Evolutionary conservation across 1,140 invertebrate genomes (phyloP).

Genomic region (Lordiphosa mommai): DNA sequence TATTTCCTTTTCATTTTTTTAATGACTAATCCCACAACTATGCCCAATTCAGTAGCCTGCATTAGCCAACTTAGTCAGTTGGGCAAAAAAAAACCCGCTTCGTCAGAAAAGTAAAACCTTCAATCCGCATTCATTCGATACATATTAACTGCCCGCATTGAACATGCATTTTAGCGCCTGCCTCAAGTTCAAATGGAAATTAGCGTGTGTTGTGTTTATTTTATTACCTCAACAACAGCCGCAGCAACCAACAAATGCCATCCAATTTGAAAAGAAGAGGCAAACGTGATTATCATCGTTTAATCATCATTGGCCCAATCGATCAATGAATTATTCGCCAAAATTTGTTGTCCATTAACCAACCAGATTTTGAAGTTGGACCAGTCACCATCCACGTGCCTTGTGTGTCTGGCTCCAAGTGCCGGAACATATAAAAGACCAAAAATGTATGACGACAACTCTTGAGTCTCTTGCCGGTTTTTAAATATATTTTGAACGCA

Average conservation of each 20-base stretch:
- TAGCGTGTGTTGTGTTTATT: slow-evolving; percentile 28
- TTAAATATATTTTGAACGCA: slow-evolving; percentile 26
- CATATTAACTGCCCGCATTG: slow-evolving; percentile 32
- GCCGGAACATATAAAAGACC: slow-evolving; percentile 36
- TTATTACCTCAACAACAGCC: slow-evolving; percentile 17
- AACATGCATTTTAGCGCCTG: slow-evolving; percentile 67
- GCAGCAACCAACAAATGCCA: slow-evolving; percentile 16
- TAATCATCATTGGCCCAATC: slow-evolving; percentile 11
- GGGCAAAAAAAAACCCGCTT: too few species aligned
- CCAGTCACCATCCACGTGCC: slow-evolving; percentile 49
- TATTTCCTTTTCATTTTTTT: slow-evolving; percentile 1
- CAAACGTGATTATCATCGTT: slow-evolving; percentile 58
- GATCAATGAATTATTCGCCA: slow-evolving; percentile 55
- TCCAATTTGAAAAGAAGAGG: slow-evolving; percentile 28
- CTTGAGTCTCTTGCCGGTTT: slow-evolving; percentile 56
- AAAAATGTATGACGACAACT: slow-evolving; percentile 70
- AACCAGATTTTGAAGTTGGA: slow-evolving; percentile 20
- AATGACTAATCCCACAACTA: not conserved
- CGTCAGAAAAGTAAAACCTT: slow-evolving; percentile 31
- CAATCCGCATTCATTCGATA: slow-evolving; percentile 35
- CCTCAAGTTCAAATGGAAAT: slow-evolving; percentile 72
- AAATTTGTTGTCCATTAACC: slow-evolving; percentile 30
- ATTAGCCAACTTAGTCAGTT: too few species aligned
- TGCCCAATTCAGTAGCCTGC: not conserved
- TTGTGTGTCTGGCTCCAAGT: slow-evolving; percentile 1